Evolutionary conservation across 2,113 vertebrate species (phyloP).

Genomic region (Baryphthengus martii): DNA sequence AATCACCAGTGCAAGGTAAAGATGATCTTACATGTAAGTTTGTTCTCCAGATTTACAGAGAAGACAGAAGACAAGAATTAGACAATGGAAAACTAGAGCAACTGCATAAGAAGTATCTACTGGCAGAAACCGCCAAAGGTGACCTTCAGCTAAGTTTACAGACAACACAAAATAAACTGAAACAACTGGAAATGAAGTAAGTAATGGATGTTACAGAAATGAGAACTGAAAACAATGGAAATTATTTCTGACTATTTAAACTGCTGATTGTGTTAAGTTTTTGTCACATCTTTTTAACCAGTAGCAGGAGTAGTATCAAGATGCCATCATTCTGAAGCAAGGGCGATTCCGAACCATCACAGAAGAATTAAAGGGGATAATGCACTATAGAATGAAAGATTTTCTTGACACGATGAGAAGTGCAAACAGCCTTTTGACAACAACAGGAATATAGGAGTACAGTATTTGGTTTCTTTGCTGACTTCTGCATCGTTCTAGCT

Average conservation of each 20-base stretch:
- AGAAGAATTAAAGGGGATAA: neutral
- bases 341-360: neutral
- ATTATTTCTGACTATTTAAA: neutral
- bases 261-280: neutral
- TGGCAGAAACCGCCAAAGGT: conserved; percentile 83
- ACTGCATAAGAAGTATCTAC: conserved; percentile 86
- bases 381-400: neutral
- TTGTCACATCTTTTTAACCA: neutral
- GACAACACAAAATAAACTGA: conserved; percentile 83
- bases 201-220: conserved; percentile 31
- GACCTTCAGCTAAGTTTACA: conserved; percentile 85
- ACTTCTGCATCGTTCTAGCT: neutral
- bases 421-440: neutral
- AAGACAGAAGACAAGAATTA: conserved; percentile 76
- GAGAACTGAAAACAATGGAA: neutral
- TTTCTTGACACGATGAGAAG: neutral
- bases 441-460: neutral
- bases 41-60: conserved; percentile 79
- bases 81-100: conserved; percentile 85
- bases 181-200: conserved; percentile 89
- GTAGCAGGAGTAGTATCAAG: neutral
- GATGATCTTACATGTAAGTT: neutral
- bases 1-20: neutral
- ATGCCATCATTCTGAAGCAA: neutral
- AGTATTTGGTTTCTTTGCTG: neutral